phyloP scores from a whole-genome alignment of 2,888 invertebrate species.

The Criorhina ranunculi region DNA sequence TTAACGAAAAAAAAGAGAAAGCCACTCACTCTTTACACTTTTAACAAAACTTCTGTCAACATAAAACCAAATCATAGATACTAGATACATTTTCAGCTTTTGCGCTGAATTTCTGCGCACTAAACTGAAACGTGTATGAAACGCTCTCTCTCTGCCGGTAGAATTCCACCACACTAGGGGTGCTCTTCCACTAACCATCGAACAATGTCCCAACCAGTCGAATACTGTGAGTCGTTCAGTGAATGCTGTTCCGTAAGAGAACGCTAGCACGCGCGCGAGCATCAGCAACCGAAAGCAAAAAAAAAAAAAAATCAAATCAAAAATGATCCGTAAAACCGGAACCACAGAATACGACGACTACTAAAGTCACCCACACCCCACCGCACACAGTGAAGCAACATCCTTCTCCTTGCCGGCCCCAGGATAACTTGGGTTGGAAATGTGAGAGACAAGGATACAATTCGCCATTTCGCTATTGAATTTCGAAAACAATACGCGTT shows the following conservation, averaged over 20 bases:
- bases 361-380: slow-evolving; percentile 10
- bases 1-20: slow-evolving; percentile 12
- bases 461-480: slow-evolving; percentile 12
- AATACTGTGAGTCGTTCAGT: slow-evolving; percentile 75
- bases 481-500: slow-evolving; percentile 2
- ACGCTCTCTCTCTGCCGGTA: slow-evolving; percentile 24
- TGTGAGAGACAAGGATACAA: slow-evolving; percentile 55
- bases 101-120: slow-evolving; percentile 56
- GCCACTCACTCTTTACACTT: background rate
- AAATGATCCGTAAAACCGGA: slow-evolving; percentile 44
- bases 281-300: slow-evolving; percentile 34
- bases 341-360: slow-evolving; percentile 38
- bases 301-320: slow-evolving; percentile 28
- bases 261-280: slow-evolving; percentile 75
- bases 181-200: slow-evolving; percentile 45
- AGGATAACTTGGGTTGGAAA: slow-evolving; percentile 50
- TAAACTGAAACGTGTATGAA: slow-evolving; percentile 6
- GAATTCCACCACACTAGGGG: slow-evolving; percentile 56
- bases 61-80: background rate
- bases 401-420: slow-evolving; percentile 53
- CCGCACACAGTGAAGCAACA: background rate
- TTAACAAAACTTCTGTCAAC: slow-evolving; percentile 8
- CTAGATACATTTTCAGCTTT: slow-evolving; percentile 31
- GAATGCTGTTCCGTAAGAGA: slow-evolving; percentile 72
- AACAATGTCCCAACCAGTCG: slow-evolving; percentile 58